Evolutionary conservation across 2,888 invertebrate genomes (phyloP), one percentile per base, ranked within the genome.

Genomic region (Hybos culiciformis): DNA sequence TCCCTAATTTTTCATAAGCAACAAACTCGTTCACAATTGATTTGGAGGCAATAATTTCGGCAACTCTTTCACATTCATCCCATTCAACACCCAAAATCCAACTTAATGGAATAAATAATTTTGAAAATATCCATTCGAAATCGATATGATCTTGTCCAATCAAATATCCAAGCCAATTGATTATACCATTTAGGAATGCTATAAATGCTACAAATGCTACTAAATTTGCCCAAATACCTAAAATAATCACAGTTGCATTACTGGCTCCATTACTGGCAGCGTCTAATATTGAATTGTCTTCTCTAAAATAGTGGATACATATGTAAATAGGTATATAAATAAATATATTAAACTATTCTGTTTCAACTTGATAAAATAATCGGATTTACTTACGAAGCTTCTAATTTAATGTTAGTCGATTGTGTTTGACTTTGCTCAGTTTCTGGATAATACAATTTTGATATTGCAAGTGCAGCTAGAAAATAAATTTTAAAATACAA

Each of bases 371-470:
- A 26, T 44, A 41, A 6, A 9, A n/a, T 4, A 9, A 20, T 19
- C 2, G n/a, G 3, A 37, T 12, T 9, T 47, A 62, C 72, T 69
- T 64, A 85, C 85, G 77, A 77, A 60, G 75, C 70, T 26, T 78
- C 73, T 4, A 84, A 67, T 51, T 77, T 68, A 41, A 96, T 80
- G 46, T 83, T 83, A 31, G 85, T 77, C 1, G 80, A 76, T 0
- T 78, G 78, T 0, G 88, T 84, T 49, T 76, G 70, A 0, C 87
- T 81, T 44, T 78, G 71, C 55, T 87, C 83, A 0, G 83, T 87
- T 70, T 97, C 97, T 0, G 97, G 97, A 69, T 85, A 83, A 54
- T 93, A 73, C 0, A 98, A 70, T 63, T 97, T 97, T 11, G 92
- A 77, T 57, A 78, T 84, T 54, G 88, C 90, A 21, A 97, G 66